phyloP scores from a whole-genome alignment of 2,113 vertebrate species.

The Fulmarus glacialis region DNA sequence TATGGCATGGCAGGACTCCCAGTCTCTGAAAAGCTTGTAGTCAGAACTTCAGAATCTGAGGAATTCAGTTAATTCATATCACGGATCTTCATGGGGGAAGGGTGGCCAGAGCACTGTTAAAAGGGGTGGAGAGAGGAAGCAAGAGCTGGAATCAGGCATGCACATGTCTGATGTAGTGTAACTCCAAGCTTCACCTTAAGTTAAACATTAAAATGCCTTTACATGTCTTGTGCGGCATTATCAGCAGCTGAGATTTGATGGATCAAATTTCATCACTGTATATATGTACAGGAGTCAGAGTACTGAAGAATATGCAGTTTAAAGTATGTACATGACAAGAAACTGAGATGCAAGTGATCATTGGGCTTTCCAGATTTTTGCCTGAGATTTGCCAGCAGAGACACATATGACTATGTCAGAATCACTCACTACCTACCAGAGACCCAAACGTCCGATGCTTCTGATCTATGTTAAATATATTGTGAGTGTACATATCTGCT shows the following conservation, averaged over 20 bases:
- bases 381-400: not conserved
- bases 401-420: not conserved
- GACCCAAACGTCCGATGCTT: not conserved
- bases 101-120: not conserved
- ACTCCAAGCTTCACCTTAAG: not conserved
- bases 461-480: not conserved
- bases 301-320: not conserved
- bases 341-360: not conserved
- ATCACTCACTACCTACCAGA: not conserved
- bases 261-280: not conserved
- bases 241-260: not conserved
- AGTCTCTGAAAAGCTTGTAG: not conserved
- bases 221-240: not conserved
- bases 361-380: not conserved
- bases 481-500: not conserved
- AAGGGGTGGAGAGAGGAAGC: not conserved
- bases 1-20: constrained; percentile 40
- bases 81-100: not conserved
- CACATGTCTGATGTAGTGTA: not conserved
- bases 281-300: not conserved
- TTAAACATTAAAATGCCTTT: not conserved
- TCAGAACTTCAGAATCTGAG: constrained; percentile 55
- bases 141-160: not conserved
- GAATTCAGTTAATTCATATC: constrained; percentile 40
- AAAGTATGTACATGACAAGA: not conserved